These are phyloP conservation scores for Coptotermes formosanus DNA, from an alignment of 1,140 invertebrate species.

Conservation along the genomic window DNA sequence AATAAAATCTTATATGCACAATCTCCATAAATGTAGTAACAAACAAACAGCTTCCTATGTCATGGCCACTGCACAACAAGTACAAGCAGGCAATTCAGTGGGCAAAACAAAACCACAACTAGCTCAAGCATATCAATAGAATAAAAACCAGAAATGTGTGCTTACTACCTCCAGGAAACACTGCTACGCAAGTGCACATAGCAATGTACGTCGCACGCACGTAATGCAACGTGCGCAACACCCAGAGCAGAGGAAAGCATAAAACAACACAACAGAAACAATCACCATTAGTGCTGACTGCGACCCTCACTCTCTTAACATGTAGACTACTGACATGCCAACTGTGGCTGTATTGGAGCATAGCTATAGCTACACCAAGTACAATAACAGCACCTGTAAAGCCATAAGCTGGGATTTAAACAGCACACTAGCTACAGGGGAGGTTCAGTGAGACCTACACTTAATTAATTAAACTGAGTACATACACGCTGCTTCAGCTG, in stretches of 20 bases:
- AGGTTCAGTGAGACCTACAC: not conserved
- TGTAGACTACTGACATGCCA: not conserved
- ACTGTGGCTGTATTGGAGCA: not conserved
- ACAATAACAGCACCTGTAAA: conserved; percentile 15
- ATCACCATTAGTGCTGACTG: conserved; percentile 4
- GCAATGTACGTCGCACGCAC: conserved; percentile 17
- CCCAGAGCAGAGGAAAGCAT: conserved; percentile 11
- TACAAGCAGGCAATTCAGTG: not conserved
- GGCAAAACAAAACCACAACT: conserved; percentile 2
- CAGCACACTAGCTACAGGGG: not conserved
- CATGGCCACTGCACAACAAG: not conserved
- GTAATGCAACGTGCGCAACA: conserved; percentile 6
- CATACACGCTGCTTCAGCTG: no score
- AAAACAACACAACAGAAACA: conserved; percentile 9
- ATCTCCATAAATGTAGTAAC: no score
- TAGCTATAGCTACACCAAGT: not conserved
- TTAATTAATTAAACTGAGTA: not conserved
- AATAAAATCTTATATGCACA: no score
- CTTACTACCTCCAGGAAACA: conserved; percentile 42
- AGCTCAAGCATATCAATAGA: conserved; percentile 18
- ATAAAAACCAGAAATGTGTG: conserved; percentile 20
- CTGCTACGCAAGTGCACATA: conserved; percentile 39
- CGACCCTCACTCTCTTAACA: not conserved
- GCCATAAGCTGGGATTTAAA: not conserved
- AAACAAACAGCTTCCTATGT: no score